phyloP scores from a whole-genome alignment of 2,888 invertebrate genomes.

The Halocaridina rubra region DNA sequence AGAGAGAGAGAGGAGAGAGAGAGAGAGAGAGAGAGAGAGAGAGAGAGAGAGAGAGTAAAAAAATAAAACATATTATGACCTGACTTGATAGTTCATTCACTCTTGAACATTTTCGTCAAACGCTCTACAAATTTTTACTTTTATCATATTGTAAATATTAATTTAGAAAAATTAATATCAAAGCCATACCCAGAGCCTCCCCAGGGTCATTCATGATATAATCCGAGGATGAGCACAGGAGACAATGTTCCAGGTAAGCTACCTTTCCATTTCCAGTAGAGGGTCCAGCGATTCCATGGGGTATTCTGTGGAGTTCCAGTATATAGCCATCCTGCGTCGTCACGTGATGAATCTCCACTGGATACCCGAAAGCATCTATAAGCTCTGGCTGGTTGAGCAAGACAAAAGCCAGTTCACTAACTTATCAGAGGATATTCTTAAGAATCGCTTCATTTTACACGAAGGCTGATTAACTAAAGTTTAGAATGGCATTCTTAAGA shows the following conservation, averaged over 20 bases:
- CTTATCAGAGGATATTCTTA: neutral
- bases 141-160: too few species aligned
- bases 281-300: constrained; percentile 71
- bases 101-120: too few species aligned
- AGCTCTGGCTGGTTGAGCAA: constrained; percentile 66
- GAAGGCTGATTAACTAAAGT: too few species aligned
- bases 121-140: too few species aligned
- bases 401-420: neutral
- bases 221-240: constrained; percentile 79
- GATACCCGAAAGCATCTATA: constrained; percentile 70
- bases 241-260: constrained; percentile 74
- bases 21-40: neutral
- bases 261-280: constrained; percentile 65
- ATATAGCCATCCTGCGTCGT: constrained; percentile 69
- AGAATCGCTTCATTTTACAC: too few species aligned
- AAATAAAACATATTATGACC: too few species aligned
- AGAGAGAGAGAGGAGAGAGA: neutral
- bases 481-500: too few species aligned
- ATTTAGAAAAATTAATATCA: neutral
- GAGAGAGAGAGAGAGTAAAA: too few species aligned
- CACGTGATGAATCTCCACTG: constrained; percentile 69
- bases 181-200: constrained; percentile 71
- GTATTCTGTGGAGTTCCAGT: constrained; percentile 71
- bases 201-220: constrained; percentile 81
- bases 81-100: too few species aligned